Percentiles rank a stretch among this genome's conserved stretches.
Evolutionary conservation across 2,888 invertebrate species (phyloP).

Genomic region (Cylloceria caligata): DNA sequence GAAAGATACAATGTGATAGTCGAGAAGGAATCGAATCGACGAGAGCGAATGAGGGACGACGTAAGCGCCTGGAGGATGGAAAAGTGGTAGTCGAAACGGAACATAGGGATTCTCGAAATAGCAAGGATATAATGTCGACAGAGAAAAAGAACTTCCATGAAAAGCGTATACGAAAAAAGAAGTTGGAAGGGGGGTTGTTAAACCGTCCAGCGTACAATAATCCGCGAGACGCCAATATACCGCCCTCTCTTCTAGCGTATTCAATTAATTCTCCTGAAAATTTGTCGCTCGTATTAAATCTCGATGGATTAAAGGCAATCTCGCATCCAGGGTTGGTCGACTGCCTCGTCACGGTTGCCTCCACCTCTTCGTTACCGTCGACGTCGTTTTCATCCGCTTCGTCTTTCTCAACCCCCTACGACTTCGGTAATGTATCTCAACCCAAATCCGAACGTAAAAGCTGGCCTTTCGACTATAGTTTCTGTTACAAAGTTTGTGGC

Average conservation of each 20-base stretch:
- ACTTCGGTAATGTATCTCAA: conserved; percentile 3
- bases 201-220: conserved; percentile 82
- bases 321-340: conserved; percentile 75
- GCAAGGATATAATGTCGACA: conserved; percentile 80
- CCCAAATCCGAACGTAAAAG: conserved; percentile 49
- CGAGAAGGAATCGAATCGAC: conserved; percentile 25
- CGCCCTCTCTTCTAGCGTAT: conserved; percentile 74
- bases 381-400: conserved; percentile 54
- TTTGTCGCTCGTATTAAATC: conserved; percentile 84
- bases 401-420: conserved; percentile 39
- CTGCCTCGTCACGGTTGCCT: conserved; percentile 66
- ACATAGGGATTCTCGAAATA: conserved; percentile 73
- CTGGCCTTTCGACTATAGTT: conserved; percentile 39
- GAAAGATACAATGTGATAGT: not conserved
- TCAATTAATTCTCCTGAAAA: conserved; percentile 84
- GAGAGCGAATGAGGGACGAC: conserved; percentile 65
- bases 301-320: conserved; percentile 83
- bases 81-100: conserved; percentile 48
- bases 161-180: conserved; percentile 44
- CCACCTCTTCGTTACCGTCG: conserved; percentile 66
- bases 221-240: conserved; percentile 82
- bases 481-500: conserved; percentile 24
- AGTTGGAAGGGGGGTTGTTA: conserved; percentile 78
- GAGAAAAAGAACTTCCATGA: conserved; percentile 54
- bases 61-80: conserved; percentile 58